Percentiles rank a stretch among this genome's conserved stretches.
These are phyloP conservation scores for Sebastes taczanowskii DNA, from an alignment of 2,797 vertebrate species.

Conservation along the genomic window DNA sequence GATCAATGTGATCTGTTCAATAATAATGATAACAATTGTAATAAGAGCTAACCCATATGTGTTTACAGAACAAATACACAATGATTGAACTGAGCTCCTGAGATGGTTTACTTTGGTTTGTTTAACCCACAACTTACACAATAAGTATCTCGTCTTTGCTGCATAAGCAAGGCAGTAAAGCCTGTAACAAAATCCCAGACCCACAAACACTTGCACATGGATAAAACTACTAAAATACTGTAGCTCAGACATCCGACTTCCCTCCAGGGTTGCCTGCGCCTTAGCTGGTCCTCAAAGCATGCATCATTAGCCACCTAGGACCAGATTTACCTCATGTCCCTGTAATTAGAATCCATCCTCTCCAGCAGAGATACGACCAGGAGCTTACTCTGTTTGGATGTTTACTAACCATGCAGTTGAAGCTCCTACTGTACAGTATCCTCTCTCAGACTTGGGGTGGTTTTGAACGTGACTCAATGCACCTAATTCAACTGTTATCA, in stretches of 20 bases:
- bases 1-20: conserved; percentile 5
- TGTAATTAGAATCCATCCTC: conserved; percentile 60
- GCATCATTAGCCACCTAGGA: conserved; percentile 44
- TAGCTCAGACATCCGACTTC: not conserved
- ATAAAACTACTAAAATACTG: not conserved
- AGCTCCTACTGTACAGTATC: not conserved
- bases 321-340: conserved; percentile 22
- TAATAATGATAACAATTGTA: not conserved
- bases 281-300: conserved; percentile 16
- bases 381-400: conserved; percentile 11
- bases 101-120: not conserved
- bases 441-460: not conserved
- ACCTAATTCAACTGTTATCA: too few relatives aligned
- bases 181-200: not conserved
- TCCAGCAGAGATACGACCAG: conserved; percentile 36
- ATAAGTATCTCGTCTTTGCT: not conserved
- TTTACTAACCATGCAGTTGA: conserved; percentile 30
- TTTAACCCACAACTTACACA: not conserved
- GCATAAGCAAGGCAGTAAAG: not conserved
- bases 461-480: not conserved
- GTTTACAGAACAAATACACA: not conserved
- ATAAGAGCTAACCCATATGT: not conserved
- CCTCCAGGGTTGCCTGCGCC: conserved; percentile 1
- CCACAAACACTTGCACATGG: not conserved
- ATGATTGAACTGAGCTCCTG: not conserved